These are phyloP conservation scores for Daktulosphaira vitifoliae DNA, from an alignment of 1,140 invertebrate species.

Conservation along the genomic window DNA sequence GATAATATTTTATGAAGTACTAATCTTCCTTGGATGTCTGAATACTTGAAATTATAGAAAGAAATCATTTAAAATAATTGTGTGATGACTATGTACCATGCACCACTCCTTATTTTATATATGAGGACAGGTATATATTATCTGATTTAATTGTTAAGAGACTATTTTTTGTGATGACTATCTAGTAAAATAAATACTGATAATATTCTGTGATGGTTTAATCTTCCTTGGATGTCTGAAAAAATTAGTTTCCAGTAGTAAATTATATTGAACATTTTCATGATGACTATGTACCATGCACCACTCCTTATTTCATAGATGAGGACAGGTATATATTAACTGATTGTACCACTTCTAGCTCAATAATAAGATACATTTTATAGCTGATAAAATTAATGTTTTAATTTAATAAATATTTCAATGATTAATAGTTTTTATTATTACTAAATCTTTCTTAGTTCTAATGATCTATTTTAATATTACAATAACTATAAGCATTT, in stretches of 20 bases:
- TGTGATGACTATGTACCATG: too few relatives aligned
- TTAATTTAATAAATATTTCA: not conserved
- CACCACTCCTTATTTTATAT: too few relatives aligned
- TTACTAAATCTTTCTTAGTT: slow-evolving; percentile 2
- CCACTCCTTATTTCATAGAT: slow-evolving; percentile 26
- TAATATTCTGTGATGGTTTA: not conserved
- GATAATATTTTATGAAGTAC: not conserved
- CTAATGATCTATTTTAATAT: too few relatives aligned
- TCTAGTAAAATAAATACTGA: slow-evolving; percentile 2
- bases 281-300: slow-evolving; percentile 9
- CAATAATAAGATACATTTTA: too few relatives aligned
- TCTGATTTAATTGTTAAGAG: too few relatives aligned
- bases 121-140: too few relatives aligned
- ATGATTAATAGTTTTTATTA: not conserved
- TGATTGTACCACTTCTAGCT: too few relatives aligned
- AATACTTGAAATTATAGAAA: too few relatives aligned
- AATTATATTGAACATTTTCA: too few relatives aligned
- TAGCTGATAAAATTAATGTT: too few relatives aligned
- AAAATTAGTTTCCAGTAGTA: slow-evolving; percentile 27
- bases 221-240: slow-evolving; percentile 49
- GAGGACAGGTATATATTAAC: not conserved
- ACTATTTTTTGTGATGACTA: too few relatives aligned
- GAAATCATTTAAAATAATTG: not conserved
- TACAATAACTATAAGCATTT: too few relatives aligned
- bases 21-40: slow-evolving; percentile 17